Base-by-base conservation (phyloP, 1,140 invertebrate genomes). In the Eciton burchellii region DNA sequence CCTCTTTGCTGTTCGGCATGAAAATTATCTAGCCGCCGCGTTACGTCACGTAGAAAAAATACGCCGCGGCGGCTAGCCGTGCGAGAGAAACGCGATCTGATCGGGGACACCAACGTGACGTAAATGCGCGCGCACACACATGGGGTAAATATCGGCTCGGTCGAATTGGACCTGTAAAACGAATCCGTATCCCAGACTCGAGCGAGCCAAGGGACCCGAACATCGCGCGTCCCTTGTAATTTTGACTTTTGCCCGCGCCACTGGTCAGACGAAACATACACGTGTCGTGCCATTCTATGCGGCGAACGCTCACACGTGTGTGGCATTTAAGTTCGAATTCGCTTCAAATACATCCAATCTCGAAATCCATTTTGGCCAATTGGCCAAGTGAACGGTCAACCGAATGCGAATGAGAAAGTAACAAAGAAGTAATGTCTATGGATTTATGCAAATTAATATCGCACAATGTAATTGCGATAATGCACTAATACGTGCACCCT, bases 41-140 rank as follows among this genome's bases (percentile, higher is more conserved):
- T 79, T 79, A 29, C 63, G 49, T 79, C 74, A 79, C 35, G 35
- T 70, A 79, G 57, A 79, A 79, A 77, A 65, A 79, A 79, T 62
- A 73, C 41, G 68, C 63, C 9, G 4, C 35, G 62, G 52, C 49
- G 14, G 49, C 35, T 21, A 35, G 21, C 52, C 68, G 26, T 56
- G 63, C 8, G 57, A 12, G 52, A 79, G 74, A 79, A 79, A 79
- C 24, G 21, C 63, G 63, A 79, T 79, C 74, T 35, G 49, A 68
- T 54, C 59, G 47, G 26, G 8, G 26, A 68, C 21, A 43, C 9
- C 16, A 24, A 29, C 54, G 49, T 29, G 49, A 56, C 68, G 49
- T 26, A 57, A 68, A 43, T 12, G 21, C 19, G 29, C 60, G 59
- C 59, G 14, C 59, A 41, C 59, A 41, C 49, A 52, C 45, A 21